Conservation (phyloP, 2,888 invertebrate genomes). For the Aphodius granarius region DNA sequence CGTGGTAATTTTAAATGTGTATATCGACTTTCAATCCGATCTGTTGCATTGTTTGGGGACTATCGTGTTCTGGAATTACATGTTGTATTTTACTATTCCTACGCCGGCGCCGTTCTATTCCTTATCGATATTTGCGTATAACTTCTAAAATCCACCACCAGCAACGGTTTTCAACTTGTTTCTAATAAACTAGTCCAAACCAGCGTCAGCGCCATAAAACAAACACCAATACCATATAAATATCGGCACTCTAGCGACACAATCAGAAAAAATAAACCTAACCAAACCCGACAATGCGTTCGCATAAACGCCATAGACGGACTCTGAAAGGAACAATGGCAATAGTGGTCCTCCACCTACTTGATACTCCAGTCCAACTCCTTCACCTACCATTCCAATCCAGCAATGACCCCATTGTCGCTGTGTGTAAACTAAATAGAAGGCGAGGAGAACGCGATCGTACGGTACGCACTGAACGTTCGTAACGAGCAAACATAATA, state of each 20-base stretch:
- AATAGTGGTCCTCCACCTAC: background rate
- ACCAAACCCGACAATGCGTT: background rate
- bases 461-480: background rate
- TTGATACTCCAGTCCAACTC: background rate
- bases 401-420: slow-evolving; percentile 12
- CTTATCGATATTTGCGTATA: background rate
- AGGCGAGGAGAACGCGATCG: slow-evolving; percentile 9
- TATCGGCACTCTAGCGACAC: background rate
- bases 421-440: slow-evolving; percentile 13
- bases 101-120: too few species aligned
- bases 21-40: too few species aligned
- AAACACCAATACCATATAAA: background rate
- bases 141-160: background rate
- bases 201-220: background rate
- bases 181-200: background rate
- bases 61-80: too few species aligned
- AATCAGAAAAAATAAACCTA: background rate
- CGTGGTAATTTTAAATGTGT: too few species aligned
- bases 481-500: slow-evolving; percentile 29
- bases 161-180: background rate
- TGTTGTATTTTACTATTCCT: background rate
- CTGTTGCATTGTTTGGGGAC: too few species aligned
- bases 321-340: background rate
- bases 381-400: slow-evolving; percentile 5
- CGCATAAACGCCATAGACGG: background rate